phyloP scores from a whole-genome alignment of 2,888 invertebrate species.

The Subacronicta megacephala region DNA sequence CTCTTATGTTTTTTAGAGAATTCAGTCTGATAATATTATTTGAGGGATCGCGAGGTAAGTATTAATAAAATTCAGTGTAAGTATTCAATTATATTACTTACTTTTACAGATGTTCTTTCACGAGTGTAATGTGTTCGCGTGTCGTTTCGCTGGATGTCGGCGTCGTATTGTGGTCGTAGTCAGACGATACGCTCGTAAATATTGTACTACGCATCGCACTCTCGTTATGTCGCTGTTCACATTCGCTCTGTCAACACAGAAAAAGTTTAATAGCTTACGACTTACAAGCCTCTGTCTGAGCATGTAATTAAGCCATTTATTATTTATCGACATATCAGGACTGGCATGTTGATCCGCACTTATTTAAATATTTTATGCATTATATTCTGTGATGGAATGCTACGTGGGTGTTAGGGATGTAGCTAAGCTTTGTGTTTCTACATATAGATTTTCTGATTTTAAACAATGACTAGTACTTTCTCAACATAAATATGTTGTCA shows the following conservation, averaged over 20 bases:
- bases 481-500: no score
- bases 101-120: not conserved
- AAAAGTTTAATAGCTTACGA: not conserved
- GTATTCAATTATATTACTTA: not conserved
- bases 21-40: no score
- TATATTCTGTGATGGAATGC: not conserved
- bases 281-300: not conserved
- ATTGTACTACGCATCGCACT: slow-evolving; percentile 25
- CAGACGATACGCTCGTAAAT: slow-evolving; percentile 11
- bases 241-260: slow-evolving; percentile 23
- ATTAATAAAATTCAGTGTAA: no score
- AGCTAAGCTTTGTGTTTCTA: not conserved
- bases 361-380: slow-evolving; percentile 18
- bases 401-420: slow-evolving; percentile 5
- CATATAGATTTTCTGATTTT: no score
- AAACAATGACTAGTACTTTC: no score
- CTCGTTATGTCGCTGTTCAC: slow-evolving; percentile 3
- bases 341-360: not conserved
- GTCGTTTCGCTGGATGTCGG: slow-evolving; percentile 26
- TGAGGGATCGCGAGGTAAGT: no score
- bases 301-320: slow-evolving; percentile 6
- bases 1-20: no score
- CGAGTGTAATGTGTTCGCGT: not conserved
- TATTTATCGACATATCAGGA: slow-evolving; percentile 6
- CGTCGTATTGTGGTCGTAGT: slow-evolving; percentile 16